Evolutionary conservation across 64 coral and sea anemone genomes (phyloP), one percentile per base, ranked within the genome.

Genomic region (Montipora efflorescens): DNA sequence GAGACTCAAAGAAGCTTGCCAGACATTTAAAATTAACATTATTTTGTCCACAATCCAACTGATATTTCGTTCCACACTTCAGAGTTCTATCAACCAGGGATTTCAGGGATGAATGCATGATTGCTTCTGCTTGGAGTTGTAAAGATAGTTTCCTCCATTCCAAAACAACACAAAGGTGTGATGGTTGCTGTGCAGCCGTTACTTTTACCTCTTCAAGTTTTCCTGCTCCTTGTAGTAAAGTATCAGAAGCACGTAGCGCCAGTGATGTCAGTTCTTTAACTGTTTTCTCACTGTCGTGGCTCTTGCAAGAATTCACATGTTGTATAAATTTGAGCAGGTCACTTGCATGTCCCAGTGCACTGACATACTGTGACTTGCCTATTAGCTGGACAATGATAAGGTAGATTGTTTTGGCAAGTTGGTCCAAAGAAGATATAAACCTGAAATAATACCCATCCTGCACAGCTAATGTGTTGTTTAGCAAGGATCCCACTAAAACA

Each of bases 1-100:
- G 4, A 10, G 62, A 68, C 49, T 85, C 82, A 69, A 85, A 85
- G 28, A 85, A 85, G 44, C 64, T 85, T 70, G 82, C 64, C 16
- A 85, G 45, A 2, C 3, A 0, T 70, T 71, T 70, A 70, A 85
- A 85, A 85, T 85, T 22, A 47, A 85, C 62, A 70, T 85, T 85
- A 61, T 71, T 85, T 48, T 69, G 86, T 52, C 84, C 75, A 79
- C 75, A 87, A 73, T 88, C 83, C 59, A 93, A 7, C 49, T 88
- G 91, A 80, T 53, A 93, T 86, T 93, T 93, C 70, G 83, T 79
- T 46, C 77, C 75, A 79, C 75, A 87, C 46, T 88, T 93, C 45
- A 88, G 19, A 48, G 84, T 77, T 67, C 67, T 93, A 28, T 28
- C 28, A 28, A 28, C 28, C 28, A 28, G 1, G 28, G 28, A 28